Conservation (phyloP, 2,888 invertebrate genomes). For the Beris morrisii region DNA sequence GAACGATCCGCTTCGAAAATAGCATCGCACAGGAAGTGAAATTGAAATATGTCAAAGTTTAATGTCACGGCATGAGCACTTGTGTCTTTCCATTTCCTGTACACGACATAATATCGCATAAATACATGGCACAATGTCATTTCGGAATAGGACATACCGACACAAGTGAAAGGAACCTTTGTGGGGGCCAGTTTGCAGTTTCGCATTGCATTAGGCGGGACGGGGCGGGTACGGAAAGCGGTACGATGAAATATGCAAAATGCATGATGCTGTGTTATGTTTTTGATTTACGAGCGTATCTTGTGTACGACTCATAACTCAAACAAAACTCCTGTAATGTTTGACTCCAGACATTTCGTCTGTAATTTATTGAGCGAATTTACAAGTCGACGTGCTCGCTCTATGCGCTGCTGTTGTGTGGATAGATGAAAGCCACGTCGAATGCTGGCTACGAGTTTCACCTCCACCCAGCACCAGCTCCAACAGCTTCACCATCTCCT, state of each 20-base stretch:
- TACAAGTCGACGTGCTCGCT: conserved; percentile 25
- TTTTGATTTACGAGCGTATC: conserved; percentile 43
- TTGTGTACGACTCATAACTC: conserved; percentile 44
- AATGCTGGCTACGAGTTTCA: too few species aligned
- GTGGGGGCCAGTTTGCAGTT: background rate
- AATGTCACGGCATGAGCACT: conserved; percentile 41
- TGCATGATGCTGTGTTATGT: conserved; percentile 40
- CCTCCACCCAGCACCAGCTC: too few species aligned
- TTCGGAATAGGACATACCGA: conserved; percentile 5
- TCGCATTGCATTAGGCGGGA: background rate
- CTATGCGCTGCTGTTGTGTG: too few species aligned
- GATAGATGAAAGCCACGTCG: too few species aligned
- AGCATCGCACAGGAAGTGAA: conserved; percentile 28
- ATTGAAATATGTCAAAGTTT: conserved; percentile 39
- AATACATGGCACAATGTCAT: conserved; percentile 23
- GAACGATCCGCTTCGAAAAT: conserved; percentile 21
- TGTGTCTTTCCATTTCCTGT: conserved; percentile 42
- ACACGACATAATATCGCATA: conserved; percentile 26
- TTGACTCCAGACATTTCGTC: conserved; percentile 39
- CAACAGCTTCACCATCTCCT: too few species aligned
- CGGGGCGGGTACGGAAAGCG: too few species aligned
- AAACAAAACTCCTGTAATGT: conserved; percentile 42
- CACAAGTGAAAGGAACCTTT: background rate
- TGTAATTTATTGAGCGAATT: conserved; percentile 39
- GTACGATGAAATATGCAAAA: conserved; percentile 36